Conservation (phyloP, 2,113 vertebrate species). For the Petrocephalus zakoni region DNA sequence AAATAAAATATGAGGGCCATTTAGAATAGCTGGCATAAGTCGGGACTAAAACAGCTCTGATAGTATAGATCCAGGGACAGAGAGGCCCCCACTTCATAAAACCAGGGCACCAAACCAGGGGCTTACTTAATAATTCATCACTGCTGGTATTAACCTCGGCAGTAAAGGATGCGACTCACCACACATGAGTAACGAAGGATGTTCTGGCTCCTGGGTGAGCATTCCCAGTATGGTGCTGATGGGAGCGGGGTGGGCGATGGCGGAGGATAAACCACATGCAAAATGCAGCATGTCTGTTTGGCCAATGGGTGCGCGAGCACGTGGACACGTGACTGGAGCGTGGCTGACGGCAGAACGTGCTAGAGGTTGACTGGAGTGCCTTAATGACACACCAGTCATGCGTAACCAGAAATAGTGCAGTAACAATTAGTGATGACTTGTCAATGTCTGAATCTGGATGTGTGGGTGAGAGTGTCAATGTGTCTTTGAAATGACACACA, state of each 20-base stretch:
- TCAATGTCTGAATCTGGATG: neutral
- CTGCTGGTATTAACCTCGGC: neutral
- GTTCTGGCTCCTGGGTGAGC: neutral
- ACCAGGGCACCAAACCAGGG: neutral
- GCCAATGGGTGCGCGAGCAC: neutral
- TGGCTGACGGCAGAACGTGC: neutral
- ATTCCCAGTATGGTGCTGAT: neutral
- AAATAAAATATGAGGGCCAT: neutral
- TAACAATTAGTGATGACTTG: neutral
- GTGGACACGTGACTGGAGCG: neutral
- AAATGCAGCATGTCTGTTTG: neutral
- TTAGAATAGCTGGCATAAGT: neutral
- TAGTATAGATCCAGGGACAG: neutral
- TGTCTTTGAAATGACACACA: neutral
- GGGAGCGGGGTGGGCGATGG: neutral
- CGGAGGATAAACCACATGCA: neutral
- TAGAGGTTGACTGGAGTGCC: neutral
- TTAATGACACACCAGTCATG: neutral
- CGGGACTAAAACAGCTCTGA: neutral
- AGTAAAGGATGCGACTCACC: constrained; percentile 17
- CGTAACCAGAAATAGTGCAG: neutral
- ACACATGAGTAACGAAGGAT: constrained; percentile 5
- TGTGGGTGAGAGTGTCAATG: neutral
- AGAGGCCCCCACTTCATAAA: neutral
- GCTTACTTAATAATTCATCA: neutral